phyloP scores from a whole-genome alignment of 2,888 invertebrate species.

The Lithophane leautieri region DNA sequence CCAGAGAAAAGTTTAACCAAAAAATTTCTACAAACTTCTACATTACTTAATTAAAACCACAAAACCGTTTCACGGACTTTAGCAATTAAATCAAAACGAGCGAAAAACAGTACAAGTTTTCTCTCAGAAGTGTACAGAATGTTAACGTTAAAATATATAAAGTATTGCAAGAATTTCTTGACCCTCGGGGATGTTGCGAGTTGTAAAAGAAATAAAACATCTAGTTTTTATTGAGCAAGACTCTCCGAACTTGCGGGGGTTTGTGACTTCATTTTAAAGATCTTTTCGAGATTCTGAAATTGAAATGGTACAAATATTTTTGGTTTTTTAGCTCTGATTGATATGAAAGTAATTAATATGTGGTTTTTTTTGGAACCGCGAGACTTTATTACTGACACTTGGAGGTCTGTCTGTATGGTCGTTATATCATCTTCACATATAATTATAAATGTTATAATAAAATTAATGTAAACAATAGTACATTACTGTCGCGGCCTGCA shows the following conservation, averaged over 20 bases:
- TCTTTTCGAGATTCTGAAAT: slow-evolving; percentile 8
- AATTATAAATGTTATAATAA: not conserved
- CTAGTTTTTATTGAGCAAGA: slow-evolving; percentile 27
- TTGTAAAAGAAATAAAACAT: slow-evolving; percentile 32
- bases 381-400: not conserved
- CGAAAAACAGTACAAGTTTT: slow-evolving; percentile 15
- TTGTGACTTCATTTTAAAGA: slow-evolving; percentile 13
- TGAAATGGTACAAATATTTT: not conserved
- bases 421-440: not conserved
- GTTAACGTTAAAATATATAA: slow-evolving; percentile 6
- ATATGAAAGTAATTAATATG: not conserved
- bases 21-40: slow-evolving; percentile 27
- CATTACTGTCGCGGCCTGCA: too few species aligned
- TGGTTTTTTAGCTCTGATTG: not conserved
- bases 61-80: slow-evolving; percentile 26
- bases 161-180: slow-evolving; percentile 21
- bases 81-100: slow-evolving; percentile 36
- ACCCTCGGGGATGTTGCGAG: not conserved
- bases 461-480: too few species aligned
- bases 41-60: slow-evolving; percentile 40
- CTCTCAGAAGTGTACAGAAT: slow-evolving; percentile 21
- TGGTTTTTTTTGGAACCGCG: not conserved
- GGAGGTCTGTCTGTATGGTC: not conserved
- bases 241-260: not conserved
- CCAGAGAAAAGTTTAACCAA: slow-evolving; percentile 4